Evolutionary conservation across 2,888 invertebrate genomes (phyloP), one percentile per base, ranked within the genome.

Genomic region (Orchestes rusci): DNA sequence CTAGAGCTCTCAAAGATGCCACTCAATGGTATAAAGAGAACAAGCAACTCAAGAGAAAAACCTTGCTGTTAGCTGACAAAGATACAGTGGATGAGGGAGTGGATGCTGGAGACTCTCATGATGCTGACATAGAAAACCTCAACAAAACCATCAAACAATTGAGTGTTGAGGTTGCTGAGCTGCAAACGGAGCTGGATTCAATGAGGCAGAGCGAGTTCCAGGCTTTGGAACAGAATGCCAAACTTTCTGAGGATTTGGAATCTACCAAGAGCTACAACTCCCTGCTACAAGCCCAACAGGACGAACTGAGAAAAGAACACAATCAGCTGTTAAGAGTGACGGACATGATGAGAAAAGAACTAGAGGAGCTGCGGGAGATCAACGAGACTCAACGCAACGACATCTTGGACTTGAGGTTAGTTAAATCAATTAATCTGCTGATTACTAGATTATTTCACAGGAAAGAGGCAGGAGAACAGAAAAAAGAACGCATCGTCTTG

Each of bases 11-110:
- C 71, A 77, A 78, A 49, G 80, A 80, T 46, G 81, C 82, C 0
- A 74, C 76, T 1, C 73, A 83, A 69, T 85, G 84, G 84, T 84
- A 84, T 70, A 79, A 80, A 50, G 82, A 84, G 68, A 84, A 84
- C 61, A 79, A 82, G 47, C 77, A 79, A 58, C 64, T 85, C 38
- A 82, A 84, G 64, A 67, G 85, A 12, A 73, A 76, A 52, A 84
- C 83, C 50, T 29, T 47, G n/a, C 75, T 80, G 1, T 75, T 84
- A 27, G 61, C 79, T 45, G 80, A 80, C 52, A 75, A 75, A 32
- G 71, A 73, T 52, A 64, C 71, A 41, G 66, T 78, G n/a, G 78
- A 80, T n/a, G 70, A 70, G 49, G 68, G 68, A 16, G 66, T 68
- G 2, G 67, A 69, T 48, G 62, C 64, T 2, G 62, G 62, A 4